Conservation (phyloP, 2,888 invertebrate species). For the Phengaris alcon region DNA sequence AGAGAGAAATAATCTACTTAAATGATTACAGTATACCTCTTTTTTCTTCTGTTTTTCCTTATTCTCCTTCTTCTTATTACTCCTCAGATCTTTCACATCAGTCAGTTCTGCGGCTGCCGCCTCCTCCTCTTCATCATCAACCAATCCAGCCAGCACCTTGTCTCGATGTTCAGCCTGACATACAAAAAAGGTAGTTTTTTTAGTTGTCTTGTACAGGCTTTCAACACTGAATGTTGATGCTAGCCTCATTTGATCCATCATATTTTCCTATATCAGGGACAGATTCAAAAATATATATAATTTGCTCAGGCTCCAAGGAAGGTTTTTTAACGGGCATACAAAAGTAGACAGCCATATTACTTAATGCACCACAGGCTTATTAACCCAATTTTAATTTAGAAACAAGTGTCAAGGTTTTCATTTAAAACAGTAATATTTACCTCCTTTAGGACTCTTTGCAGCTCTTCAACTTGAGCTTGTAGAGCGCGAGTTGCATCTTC, state of each 20-base stretch:
- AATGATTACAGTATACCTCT: constrained; percentile 59
- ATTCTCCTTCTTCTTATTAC: constrained; percentile 74
- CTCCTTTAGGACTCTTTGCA: constrained; percentile 72
- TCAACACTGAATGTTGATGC: no score
- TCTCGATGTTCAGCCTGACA: constrained; percentile 63
- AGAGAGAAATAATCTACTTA: constrained; percentile 10
- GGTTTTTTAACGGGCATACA: no score
- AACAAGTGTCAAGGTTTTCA: neutral
- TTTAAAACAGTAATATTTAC: constrained; percentile 42
- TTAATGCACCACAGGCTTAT: no score
- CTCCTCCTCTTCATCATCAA: constrained; percentile 53
- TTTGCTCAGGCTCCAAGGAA: no score
- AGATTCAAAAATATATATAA: no score
- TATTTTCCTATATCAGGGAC: no score
- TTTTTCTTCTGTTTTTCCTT: constrained; percentile 74
- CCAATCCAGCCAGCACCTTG: constrained; percentile 51
- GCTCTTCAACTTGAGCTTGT: constrained; percentile 72
- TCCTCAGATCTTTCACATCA: constrained; percentile 73
- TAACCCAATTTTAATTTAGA: neutral
- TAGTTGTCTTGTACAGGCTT: no score
- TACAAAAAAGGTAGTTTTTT: neutral
- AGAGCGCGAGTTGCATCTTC: constrained; percentile 66
- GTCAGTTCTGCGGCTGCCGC: constrained; percentile 56
- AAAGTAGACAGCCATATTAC: no score
- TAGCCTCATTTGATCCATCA: no score